Percentiles rank a stretch among this genome's conserved stretches.
phyloP scores from a whole-genome alignment of 2,888 invertebrate genomes.

The Troides helena region DNA sequence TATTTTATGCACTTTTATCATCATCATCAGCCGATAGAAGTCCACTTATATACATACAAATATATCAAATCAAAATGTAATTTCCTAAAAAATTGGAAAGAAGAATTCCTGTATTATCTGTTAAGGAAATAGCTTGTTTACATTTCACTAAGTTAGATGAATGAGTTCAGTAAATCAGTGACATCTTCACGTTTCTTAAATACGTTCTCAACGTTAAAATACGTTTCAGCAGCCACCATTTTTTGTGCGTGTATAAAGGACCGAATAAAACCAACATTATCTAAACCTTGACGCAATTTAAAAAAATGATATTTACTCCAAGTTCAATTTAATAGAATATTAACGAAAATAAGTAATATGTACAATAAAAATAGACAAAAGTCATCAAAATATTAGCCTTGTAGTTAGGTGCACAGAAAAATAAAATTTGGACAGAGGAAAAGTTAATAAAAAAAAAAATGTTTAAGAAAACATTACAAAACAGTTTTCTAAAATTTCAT shows the following conservation, averaged over 20 bases:
- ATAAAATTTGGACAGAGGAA: no score
- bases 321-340: no score
- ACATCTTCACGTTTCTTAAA: slow-evolving; percentile 18
- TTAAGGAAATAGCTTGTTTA: slow-evolving; percentile 11
- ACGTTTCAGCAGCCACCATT: neutral
- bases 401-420: no score
- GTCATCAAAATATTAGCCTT: no score
- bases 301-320: neutral
- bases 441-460: no score
- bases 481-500: no score
- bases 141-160: slow-evolving; percentile 20
- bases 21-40: no score
- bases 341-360: no score
- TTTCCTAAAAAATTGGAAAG: neutral
- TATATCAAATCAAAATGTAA: neutral
- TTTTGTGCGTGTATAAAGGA: slow-evolving; percentile 3
- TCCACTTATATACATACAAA: no score
- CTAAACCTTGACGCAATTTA: neutral
- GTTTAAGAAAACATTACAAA: no score
- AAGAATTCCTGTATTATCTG: slow-evolving; percentile 1
- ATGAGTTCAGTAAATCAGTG: slow-evolving; percentile 19
- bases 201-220: slow-evolving; percentile 13
- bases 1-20: no score
- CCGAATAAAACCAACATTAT: slow-evolving; percentile 5
- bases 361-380: no score